Percentiles rank a stretch among this genome's conserved stretches.
These are phyloP conservation scores for Cotesia vestalis DNA, from an alignment of 1,140 invertebrate species.

Conservation along the genomic window DNA sequence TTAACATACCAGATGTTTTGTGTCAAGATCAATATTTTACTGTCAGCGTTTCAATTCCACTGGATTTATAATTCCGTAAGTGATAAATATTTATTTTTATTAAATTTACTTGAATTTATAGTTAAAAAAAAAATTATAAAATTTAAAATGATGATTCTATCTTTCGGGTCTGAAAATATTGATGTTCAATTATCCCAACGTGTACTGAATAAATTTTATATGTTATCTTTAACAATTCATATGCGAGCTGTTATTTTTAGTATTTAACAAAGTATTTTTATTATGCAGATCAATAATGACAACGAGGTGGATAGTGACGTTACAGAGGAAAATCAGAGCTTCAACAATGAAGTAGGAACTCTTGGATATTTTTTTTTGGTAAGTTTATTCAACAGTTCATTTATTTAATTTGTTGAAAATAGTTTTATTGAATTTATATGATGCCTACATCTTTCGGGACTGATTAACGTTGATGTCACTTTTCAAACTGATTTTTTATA, in stretches of 20 bases:
- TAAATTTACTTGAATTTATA: no score
- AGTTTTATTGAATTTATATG: slow-evolving; percentile 1
- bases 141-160: slow-evolving; percentile 34
- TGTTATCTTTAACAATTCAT: no score
- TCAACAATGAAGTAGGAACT: no score
- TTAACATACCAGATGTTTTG: no score
- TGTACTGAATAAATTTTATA: slow-evolving; percentile 14
- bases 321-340: no score
- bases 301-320: no score
- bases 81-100: slow-evolving; percentile 25
- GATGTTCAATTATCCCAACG: slow-evolving; percentile 44
- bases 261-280: slow-evolving; percentile 20
- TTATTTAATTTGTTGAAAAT: no score
- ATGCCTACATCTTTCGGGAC: slow-evolving; percentile 40
- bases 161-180: slow-evolving; percentile 50
- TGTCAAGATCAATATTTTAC: no score
- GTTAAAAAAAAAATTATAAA: no score
- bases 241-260: slow-evolving; percentile 4
- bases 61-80: slow-evolving; percentile 6
- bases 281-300: slow-evolving; percentile 5
- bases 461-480: slow-evolving; percentile 52
- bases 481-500: slow-evolving; percentile 26
- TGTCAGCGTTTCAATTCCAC: no score
- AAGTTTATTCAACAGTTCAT: no score
- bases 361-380: no score